Conservation (phyloP, 2,797 vertebrate genomes). For the Phataginus tricuspis region DNA sequence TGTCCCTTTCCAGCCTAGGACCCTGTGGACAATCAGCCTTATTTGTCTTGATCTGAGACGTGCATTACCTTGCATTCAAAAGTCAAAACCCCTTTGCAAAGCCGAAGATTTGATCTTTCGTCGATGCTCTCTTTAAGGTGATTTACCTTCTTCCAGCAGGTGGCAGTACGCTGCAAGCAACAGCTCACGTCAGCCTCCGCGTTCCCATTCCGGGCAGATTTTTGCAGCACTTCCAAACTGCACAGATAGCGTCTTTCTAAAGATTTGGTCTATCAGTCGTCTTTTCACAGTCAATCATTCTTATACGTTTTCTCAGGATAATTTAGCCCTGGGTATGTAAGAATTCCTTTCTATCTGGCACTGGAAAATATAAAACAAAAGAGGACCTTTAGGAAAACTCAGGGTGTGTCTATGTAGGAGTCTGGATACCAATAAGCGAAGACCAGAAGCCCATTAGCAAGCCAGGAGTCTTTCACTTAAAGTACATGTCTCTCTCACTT, state of each 20-base stretch:
- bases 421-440: background rate
- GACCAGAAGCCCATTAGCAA: background rate
- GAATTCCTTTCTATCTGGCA: background rate
- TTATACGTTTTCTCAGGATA: constrained; percentile 37
- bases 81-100: constrained; percentile 19
- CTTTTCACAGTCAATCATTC: background rate
- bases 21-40: background rate
- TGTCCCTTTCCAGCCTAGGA: background rate
- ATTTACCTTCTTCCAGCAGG: constrained; percentile 83
- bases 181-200: background rate
- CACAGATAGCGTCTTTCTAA: constrained; percentile 69
- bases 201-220: constrained; percentile 56
- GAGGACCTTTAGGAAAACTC: background rate
- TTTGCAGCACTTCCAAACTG: constrained; percentile 74
- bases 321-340: background rate
- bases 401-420: background rate
- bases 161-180: constrained; percentile 84
- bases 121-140: background rate
- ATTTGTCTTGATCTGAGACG: background rate
- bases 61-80: background rate
- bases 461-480: background rate
- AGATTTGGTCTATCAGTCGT: constrained; percentile 57
- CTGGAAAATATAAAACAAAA: background rate
- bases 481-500: background rate
- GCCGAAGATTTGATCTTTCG: background rate